These are phyloP conservation scores for Paralichthys olivaceus DNA, from an alignment of 2,113 vertebrate genomes.

Conservation along the genomic window DNA sequence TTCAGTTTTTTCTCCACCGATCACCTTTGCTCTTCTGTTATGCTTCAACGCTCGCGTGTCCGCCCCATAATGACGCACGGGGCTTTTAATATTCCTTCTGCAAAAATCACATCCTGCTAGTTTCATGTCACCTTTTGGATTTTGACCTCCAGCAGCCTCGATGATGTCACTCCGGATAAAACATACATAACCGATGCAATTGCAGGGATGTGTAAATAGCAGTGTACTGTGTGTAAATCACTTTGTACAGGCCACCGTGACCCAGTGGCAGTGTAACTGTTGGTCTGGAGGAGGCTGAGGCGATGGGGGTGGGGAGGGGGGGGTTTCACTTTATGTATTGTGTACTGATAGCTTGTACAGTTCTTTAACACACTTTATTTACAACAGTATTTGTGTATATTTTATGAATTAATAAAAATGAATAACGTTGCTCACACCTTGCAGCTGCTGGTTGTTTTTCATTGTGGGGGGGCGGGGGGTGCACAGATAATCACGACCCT, in stretches of 20 bases:
- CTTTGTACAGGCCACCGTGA: slow-evolving; percentile 70
- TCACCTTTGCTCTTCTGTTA: not conserved
- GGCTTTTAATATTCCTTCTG: slow-evolving; percentile 45
- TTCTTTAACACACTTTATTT: slow-evolving; percentile 88
- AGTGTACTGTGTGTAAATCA: slow-evolving; percentile 64
- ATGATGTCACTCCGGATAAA: slow-evolving; percentile 68
- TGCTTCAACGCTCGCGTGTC: slow-evolving; percentile 13
- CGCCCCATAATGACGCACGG: not conserved
- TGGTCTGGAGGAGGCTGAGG: slow-evolving; percentile 34
- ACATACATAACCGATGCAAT: slow-evolving; percentile 48
- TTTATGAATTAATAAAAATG: slow-evolving; percentile 86
- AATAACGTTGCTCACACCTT: slow-evolving; percentile 67
- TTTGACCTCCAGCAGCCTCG: slow-evolving; percentile 54
- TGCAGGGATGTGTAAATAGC: slow-evolving; percentile 72
- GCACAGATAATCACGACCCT: slow-evolving; percentile 2
- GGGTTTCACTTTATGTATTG: slow-evolving; percentile 81
- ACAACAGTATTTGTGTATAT: slow-evolving; percentile 89
- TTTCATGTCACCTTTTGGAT: slow-evolving; percentile 59
- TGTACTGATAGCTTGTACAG: slow-evolving; percentile 86
- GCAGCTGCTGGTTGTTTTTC: not conserved
- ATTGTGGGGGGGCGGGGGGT: not conserved
- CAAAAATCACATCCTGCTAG: slow-evolving; percentile 34
- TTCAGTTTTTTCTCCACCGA: not conserved
- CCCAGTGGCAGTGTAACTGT: slow-evolving; percentile 75
- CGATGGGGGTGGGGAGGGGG: slow-evolving; percentile 48